Evolutionary conservation across 92 coral and sea anemone species (phyloP).

Genomic region (Epizoanthus ramosus): DNA sequence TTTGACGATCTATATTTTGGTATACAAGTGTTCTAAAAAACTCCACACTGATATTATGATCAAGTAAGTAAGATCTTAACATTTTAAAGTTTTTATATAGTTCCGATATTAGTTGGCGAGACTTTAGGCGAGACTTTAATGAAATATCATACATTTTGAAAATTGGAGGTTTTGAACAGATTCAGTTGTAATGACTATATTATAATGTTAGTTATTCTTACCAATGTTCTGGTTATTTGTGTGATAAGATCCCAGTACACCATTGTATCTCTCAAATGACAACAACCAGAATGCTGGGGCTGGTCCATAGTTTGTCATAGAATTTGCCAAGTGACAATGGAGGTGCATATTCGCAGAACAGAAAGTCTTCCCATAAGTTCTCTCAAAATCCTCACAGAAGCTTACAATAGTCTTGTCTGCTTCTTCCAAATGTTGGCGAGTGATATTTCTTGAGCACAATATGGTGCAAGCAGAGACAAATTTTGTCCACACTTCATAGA

Average conservation of each 20-base stretch:
- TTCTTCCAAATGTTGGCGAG: slow-evolving; percentile 30
- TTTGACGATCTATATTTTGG: no score
- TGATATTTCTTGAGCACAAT: slow-evolving; percentile 47
- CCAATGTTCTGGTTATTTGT: slow-evolving; percentile 59
- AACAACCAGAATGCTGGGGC: slow-evolving; percentile 63
- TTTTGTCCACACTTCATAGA: slow-evolving; percentile 55
- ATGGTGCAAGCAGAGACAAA: slow-evolving; percentile 55
- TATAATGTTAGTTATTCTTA: not conserved
- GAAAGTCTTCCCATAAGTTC: slow-evolving; percentile 40
- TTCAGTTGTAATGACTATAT: not conserved
- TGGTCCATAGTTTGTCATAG: slow-evolving; percentile 63
- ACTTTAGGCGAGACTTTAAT: no score
- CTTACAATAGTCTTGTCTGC: slow-evolving; percentile 46
- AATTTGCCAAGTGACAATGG: slow-evolving; percentile 56
- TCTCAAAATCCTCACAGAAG: slow-evolving; percentile 53
- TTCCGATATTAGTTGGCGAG: no score
- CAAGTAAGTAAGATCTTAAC: no score
- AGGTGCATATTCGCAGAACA: slow-evolving; percentile 72
- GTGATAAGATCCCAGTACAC: slow-evolving; percentile 54
- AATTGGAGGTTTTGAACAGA: not conserved
- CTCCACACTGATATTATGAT: not conserved
- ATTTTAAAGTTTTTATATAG: no score
- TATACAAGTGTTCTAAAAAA: not conserved
- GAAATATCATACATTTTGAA: no score
- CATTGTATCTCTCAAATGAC: slow-evolving; percentile 63